phyloP scores from a whole-genome alignment of 1,140 invertebrate genomes.

The Ostrea edulis region DNA sequence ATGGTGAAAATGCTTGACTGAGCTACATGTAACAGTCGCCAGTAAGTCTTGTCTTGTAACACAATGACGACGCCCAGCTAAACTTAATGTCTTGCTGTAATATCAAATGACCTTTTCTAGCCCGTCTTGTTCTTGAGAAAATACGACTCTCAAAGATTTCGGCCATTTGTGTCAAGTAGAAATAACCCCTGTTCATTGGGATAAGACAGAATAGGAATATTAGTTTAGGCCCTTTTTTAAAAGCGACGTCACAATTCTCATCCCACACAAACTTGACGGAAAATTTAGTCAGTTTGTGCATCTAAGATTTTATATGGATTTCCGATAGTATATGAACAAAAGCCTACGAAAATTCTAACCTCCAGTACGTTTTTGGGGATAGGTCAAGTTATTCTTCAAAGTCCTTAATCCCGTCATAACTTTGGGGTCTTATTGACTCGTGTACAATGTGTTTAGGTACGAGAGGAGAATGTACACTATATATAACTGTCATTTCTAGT shows the following conservation, averaged over 20 bases:
- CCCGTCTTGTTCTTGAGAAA: too few species aligned
- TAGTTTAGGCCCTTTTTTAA: constrained; percentile 8
- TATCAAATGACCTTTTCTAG: too few species aligned
- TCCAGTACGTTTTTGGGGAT: constrained; percentile 67
- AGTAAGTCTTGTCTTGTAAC: constrained; percentile 15
- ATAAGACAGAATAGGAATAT: constrained; percentile 13
- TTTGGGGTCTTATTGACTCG: too few species aligned
- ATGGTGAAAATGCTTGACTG: constrained; percentile 32
- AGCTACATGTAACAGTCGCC: not conserved
- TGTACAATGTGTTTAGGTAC: too few species aligned
- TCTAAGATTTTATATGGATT: constrained; percentile 77
- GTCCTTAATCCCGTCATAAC: too few species aligned
- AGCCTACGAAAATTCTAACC: constrained; percentile 66
- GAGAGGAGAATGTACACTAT: too few species aligned
- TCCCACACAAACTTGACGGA: constrained; percentile 1
- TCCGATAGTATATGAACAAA: constrained; percentile 51
- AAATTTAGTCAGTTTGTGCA: constrained; percentile 20
- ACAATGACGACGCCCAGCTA: not conserved
- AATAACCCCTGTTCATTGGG: constrained; percentile 3
- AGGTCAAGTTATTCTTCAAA: constrained; percentile 67
- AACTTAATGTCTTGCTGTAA: too few species aligned
- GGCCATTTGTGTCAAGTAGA: constrained; percentile 30
- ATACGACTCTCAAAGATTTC: constrained; percentile 21
- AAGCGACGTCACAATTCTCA: constrained; percentile 35
- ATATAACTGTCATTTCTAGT: too few species aligned